Evolutionary conservation across 2,797 vertebrate species (phyloP), one percentile per base, ranked within the genome.

Genomic region (Lepidocolaptes lacrymiger): DNA sequence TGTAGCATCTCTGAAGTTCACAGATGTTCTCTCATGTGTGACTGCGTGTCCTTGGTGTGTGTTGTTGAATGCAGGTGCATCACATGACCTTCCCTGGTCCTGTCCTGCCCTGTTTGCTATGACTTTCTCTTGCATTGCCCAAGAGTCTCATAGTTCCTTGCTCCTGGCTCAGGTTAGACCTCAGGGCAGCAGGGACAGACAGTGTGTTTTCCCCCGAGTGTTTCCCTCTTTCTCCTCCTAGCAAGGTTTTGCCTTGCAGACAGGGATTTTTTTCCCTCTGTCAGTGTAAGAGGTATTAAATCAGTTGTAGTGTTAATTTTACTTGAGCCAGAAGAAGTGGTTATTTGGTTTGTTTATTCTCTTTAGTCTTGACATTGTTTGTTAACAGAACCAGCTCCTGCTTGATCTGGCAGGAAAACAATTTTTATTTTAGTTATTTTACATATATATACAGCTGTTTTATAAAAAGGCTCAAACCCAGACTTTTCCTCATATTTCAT

Each of bases 101-200:
- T 34, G 46, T 44, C 59, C 59, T 94, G 41, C 30, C n/a, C n/a
- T 68, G 1, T 46, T 83, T 88, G 61, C 63, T 71, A 26, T 73
- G 44, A n/a, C 15, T 3, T 78, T 15, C 39, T 46, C 6, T 16
- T 17, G 30, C 21, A 14, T 22, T 41, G 39, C n/a, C 22, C 48
- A 21, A 12, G 14, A 24, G 49, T 48, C 54, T 34, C 0, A 0
- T 5, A 23, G 34, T 4, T 64, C 85, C 37, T 24, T 52, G 23
- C 32, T 78, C 12, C 44, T 71, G 69, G 41, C 27, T 46, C 7
- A 30, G 32, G 24, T 34, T 21, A 46, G 28, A 32, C 5, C 32
- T 59, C 27, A 22, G n/a, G 22, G 13, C 23, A 68, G 43, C 37
- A 83, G 43, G 21, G 27, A 37, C 34, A 34, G 7, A 24, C 36